phyloP scores from a whole-genome alignment of 2,797 vertebrate species.

The Phataginus tricuspis region DNA sequence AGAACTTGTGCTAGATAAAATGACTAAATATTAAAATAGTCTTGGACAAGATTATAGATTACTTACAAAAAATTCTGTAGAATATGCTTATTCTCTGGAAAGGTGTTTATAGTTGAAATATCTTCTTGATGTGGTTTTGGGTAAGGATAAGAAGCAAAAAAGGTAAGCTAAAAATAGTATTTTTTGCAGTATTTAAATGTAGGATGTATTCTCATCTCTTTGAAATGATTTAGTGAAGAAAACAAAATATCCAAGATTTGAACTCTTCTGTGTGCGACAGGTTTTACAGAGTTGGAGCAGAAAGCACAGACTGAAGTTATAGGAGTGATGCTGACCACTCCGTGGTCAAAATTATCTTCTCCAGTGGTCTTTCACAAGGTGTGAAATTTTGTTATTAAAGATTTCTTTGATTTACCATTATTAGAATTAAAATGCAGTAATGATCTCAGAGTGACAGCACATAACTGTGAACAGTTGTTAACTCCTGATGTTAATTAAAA shows the following conservation, averaged over 20 bases:
- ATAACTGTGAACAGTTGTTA: background rate
- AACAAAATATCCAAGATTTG: background rate
- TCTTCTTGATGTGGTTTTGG: background rate
- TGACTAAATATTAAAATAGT: background rate
- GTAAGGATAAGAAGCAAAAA: background rate
- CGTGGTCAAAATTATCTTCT: background rate
- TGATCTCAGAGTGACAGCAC: background rate
- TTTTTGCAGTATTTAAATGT: background rate
- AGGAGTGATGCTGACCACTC: background rate
- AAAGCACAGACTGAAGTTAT: background rate
- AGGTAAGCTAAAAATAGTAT: background rate
- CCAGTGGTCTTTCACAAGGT: background rate
- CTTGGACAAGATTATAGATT: background rate
- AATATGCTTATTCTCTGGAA: background rate
- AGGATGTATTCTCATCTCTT: background rate
- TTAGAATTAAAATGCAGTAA: background rate
- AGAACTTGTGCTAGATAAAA: background rate
- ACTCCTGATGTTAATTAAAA: background rate
- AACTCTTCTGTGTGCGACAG: background rate
- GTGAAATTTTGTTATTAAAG: background rate
- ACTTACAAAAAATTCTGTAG: background rate
- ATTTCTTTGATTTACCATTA: background rate
- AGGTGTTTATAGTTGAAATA: background rate
- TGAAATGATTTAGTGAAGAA: background rate
- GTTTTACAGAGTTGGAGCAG: background rate